A percentile compares a stretch with the other conserved stretches of the same genome.
These are phyloP conservation scores for Helleia helle DNA, from an alignment of 2,888 invertebrate genomes.

Conservation along the genomic window DNA sequence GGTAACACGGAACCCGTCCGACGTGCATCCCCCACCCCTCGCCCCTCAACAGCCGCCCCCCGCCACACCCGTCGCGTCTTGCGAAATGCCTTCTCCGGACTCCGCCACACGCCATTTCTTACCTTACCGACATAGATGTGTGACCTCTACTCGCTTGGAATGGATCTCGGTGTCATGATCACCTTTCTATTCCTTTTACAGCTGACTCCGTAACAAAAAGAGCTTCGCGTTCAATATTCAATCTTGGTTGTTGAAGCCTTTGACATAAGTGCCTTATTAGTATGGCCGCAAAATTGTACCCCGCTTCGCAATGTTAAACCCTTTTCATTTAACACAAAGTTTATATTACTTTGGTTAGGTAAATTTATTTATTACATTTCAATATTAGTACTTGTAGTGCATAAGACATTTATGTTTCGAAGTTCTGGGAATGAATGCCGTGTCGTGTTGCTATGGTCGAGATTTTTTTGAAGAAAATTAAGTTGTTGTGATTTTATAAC, in stretches of 20 bases:
- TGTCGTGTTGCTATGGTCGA: conserved; percentile 35
- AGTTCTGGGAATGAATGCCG: conserved; percentile 48
- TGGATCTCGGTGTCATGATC: conserved; percentile 17
- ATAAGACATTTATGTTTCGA: conserved; percentile 47
- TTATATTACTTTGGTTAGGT: conserved; percentile 14
- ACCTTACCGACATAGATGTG: conserved; percentile 18
- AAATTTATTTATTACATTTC: conserved; percentile 27
- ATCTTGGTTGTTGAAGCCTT: conserved; percentile 42
- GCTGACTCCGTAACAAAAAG: conserved; percentile 36
- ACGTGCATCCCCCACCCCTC: conserved; percentile 51
- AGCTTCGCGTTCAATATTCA: conserved; percentile 40
- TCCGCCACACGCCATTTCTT: conserved; percentile 22
- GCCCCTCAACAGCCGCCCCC: too few species aligned
- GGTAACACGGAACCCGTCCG: conserved; percentile 70
- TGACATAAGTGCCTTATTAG: conserved; percentile 50
- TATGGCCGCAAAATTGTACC: conserved; percentile 21
- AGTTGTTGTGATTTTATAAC: conserved; percentile 43
- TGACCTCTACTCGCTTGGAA: conserved; percentile 19
- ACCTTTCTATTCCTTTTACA: conserved; percentile 49
- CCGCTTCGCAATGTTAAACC: neutral
- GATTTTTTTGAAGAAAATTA: conserved; percentile 43
- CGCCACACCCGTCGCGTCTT: conserved; percentile 41
- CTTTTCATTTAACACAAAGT: conserved; percentile 4
- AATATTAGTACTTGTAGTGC: conserved; percentile 34
- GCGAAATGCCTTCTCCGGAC: conserved; percentile 58